These are phyloP conservation scores for Abrostola tripartita DNA, from an alignment of 2,888 invertebrate species.

Conservation along the genomic window DNA sequence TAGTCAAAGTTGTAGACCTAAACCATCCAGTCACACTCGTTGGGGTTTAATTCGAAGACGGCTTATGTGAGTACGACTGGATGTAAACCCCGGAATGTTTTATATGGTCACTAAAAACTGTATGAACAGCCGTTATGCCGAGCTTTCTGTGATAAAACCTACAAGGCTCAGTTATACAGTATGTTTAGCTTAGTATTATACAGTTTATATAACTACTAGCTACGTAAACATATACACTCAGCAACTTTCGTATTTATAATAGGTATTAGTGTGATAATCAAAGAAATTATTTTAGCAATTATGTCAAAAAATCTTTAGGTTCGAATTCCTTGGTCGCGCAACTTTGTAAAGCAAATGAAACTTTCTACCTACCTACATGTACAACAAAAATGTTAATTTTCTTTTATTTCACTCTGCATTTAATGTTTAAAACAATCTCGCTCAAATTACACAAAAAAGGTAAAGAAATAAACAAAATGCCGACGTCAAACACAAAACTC, in stretches of 20 bases:
- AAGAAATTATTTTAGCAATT: no score
- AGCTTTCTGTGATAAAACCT: constrained; percentile 7
- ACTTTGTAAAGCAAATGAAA: no score
- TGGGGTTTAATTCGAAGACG: constrained; percentile 23
- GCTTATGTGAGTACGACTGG: constrained; percentile 21
- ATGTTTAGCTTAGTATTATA: constrained; percentile 13
- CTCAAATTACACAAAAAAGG: not conserved
- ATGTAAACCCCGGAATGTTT: constrained; percentile 22
- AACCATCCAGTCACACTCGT: constrained; percentile 32
- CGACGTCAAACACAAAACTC: not conserved
- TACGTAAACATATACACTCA: no score
- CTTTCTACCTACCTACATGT: no score
- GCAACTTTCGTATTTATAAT: no score
- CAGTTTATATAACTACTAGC: not conserved
- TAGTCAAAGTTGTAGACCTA: constrained; percentile 39
- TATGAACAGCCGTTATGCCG: constrained; percentile 17
- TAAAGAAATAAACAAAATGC: not conserved
- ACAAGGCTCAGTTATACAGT: constrained; percentile 4
- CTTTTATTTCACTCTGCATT: no score
- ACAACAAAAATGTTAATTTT: no score
- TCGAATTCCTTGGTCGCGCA: no score
- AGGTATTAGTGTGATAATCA: no score
- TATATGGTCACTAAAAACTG: constrained; percentile 19
- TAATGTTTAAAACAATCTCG: not conserved
- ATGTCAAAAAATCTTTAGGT: no score